phyloP scores from a whole-genome alignment of 2,113 vertebrate species.

The Oceanites oceanicus region DNA sequence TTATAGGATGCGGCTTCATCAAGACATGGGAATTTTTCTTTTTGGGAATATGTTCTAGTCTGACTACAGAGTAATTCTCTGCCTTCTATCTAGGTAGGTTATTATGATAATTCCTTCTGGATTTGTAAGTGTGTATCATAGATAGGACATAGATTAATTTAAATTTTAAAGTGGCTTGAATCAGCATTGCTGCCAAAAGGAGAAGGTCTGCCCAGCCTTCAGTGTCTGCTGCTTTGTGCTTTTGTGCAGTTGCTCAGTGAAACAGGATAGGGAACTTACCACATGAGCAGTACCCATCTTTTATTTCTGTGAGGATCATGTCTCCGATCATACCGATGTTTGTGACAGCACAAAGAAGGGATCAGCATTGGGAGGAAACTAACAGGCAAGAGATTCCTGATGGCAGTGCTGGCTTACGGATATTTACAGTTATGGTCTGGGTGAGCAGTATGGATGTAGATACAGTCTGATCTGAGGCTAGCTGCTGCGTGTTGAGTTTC shows the following conservation, averaged over 20 bases:
- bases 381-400: not conserved
- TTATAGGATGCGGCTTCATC: not conserved
- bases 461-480: not conserved
- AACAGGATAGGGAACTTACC: not conserved
- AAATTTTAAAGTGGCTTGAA: not conserved
- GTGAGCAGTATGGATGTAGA: rapidly evolving
- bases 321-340: not conserved
- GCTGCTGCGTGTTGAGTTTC: not conserved
- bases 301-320: not conserved
- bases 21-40: not conserved
- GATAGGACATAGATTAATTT: not conserved
- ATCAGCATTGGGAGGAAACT: not conserved
- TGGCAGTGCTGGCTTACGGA: not conserved
- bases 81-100: not conserved
- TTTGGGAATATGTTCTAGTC: not conserved
- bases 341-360: not conserved
- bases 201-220: not conserved
- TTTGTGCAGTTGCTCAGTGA: not conserved
- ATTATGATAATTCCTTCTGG: not conserved
- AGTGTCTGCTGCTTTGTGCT: not conserved
- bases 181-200: not conserved
- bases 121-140: not conserved
- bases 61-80: not conserved
- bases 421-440: not conserved
- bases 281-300: not conserved